phyloP scores from a whole-genome alignment of 2,797 vertebrate genomes.

The Gambusia yucatana region DNA sequence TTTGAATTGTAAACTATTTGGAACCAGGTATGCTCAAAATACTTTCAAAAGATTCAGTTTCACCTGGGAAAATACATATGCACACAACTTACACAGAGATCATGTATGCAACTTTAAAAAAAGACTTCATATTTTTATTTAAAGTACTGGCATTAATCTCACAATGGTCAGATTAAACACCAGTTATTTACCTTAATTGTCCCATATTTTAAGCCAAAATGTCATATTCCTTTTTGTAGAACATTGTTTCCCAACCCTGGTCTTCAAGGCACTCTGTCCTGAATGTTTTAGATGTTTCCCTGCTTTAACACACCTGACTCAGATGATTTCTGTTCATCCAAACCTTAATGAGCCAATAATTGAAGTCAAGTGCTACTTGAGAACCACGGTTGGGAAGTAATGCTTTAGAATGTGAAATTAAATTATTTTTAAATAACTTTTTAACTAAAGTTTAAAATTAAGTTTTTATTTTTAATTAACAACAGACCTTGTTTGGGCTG shows the following conservation, averaged over 20 bases:
- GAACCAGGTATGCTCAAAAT: neutral
- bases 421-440: neutral
- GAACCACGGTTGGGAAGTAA: neutral
- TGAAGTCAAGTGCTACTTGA: neutral
- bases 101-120: neutral
- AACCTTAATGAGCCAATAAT: neutral
- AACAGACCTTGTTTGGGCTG: neutral
- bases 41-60: neutral
- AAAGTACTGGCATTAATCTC: neutral
- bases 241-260: neutral
- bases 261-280: too few species aligned
- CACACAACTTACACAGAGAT: neutral
- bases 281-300: neutral
- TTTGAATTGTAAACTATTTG: neutral
- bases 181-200: neutral
- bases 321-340: neutral
- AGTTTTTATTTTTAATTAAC: neutral
- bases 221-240: neutral
- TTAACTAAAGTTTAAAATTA: neutral
- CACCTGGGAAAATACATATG: neutral
- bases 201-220: neutral
- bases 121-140: neutral
- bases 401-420: neutral
- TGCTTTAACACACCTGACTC: neutral
- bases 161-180: neutral